Conservation (phyloP, 2,113 vertebrate species). For the Tauraco erythrolophus region DNA sequence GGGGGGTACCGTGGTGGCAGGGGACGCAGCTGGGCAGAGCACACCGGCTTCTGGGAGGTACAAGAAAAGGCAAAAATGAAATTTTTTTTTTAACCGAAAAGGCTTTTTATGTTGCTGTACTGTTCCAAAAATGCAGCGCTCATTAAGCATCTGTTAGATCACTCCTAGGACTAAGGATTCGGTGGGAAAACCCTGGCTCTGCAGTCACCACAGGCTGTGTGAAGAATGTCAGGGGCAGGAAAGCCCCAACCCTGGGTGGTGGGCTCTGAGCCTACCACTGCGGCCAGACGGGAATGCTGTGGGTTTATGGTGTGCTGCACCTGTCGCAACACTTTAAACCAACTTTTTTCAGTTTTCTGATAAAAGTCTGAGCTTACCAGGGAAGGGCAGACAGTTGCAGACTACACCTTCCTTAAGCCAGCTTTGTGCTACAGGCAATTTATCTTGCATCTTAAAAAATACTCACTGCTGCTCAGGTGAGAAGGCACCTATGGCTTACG, state of each 20-base stretch:
- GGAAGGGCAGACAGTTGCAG: not conserved
- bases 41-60: not conserved
- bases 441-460: not conserved
- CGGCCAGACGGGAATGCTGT: rapidly evolving
- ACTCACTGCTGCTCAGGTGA: not conserved
- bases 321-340: not conserved
- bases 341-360: not conserved
- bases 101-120: not conserved
- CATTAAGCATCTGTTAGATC: too few relatives aligned
- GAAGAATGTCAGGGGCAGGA: not conserved
- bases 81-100: not conserved
- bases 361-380: not conserved
- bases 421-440: not conserved
- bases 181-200: not conserved
- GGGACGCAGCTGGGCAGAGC: not conserved
- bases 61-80: not conserved
- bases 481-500: not conserved
- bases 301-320: not conserved
- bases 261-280: not conserved
- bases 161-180: not conserved
- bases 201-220: too few relatives aligned
- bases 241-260: not conserved
- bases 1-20: too few relatives aligned
- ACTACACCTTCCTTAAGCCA: not conserved
- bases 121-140: not conserved